Evolutionary conservation across 2,888 invertebrate species (phyloP), one percentile per base, ranked within the genome.

Genomic region (Aspidiotus destructor): DNA sequence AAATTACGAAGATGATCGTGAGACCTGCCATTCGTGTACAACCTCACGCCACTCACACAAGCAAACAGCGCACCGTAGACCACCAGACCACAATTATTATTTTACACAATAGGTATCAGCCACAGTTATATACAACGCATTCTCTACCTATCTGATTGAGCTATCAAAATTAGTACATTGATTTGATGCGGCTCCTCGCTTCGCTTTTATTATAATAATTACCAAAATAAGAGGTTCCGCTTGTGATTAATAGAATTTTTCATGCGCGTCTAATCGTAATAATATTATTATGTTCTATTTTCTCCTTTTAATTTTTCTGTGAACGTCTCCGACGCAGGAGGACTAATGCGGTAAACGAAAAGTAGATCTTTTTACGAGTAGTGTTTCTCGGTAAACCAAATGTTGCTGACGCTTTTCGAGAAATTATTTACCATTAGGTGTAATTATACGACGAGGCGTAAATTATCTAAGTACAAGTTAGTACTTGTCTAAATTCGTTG

Each of bases 151-250:
- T 58, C 13, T 55, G 65, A 65, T 65, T 65, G 65, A 65, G 65
- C 44, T 57, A 65, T 65, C 65, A 65, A 55, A 65, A 65, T 41
- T 65, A 41, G 65, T 52, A 57, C 42, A 58, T 58, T 65, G 65
- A 65, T 65, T 40, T 57, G 57, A 65, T 57, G 55, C 55, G 54
- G 64, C 54, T 54, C 63, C 54, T 57, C 65, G 55, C 58, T 55
- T 55, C 16, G 65, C 65, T 57, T 57, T 65, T 64, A 65, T 57
- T 57, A 65, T 57, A 65, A 65, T 65, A 65, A 65, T 65, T 65
- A 65, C 57, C 44, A n/a, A 65, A 65, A 65, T 65, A 65, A 65
- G 65, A 55, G 65, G 65, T 65, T 65, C 65, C 65, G 65, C 57
- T 58, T 55, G 65, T 65, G 65, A 65, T 65, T 65, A 65, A 65